These are phyloP conservation scores for Pteronura brasiliensis DNA, from an alignment of 2,113 vertebrate species.

Conservation along the genomic window DNA sequence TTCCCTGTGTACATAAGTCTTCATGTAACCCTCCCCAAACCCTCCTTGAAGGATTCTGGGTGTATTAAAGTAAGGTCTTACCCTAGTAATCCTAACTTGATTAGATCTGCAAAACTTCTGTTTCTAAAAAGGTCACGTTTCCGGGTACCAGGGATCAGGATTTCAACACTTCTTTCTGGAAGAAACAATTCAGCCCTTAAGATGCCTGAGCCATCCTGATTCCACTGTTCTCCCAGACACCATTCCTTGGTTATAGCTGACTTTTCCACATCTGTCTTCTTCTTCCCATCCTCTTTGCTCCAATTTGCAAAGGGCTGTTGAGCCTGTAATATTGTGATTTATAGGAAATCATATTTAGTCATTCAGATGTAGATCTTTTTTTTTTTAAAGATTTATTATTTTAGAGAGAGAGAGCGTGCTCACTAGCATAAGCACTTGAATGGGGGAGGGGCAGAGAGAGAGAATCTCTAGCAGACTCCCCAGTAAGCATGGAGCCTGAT, in stretches of 20 bases:
- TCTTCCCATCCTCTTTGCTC: neutral
- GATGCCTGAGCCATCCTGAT: neutral
- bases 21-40: neutral
- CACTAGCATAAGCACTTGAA: neutral
- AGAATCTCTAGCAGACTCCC: neutral
- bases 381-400: neutral
- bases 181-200: neutral
- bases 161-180: neutral
- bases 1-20: neutral
- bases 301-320: conserved; percentile 58
- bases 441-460: neutral
- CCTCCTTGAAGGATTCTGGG: neutral
- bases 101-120: neutral
- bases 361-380: neutral
- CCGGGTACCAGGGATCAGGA: neutral
- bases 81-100: neutral
- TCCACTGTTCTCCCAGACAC: neutral
- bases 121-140: neutral
- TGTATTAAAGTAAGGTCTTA: neutral
- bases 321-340: neutral
- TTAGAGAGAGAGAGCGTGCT: neutral
- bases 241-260: conserved; percentile 33
- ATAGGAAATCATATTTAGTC: neutral
- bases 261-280: conserved; percentile 16
- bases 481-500: neutral